Evolutionary conservation across 2,113 vertebrate genomes (phyloP).

Genomic region (Cottus gobio): DNA sequence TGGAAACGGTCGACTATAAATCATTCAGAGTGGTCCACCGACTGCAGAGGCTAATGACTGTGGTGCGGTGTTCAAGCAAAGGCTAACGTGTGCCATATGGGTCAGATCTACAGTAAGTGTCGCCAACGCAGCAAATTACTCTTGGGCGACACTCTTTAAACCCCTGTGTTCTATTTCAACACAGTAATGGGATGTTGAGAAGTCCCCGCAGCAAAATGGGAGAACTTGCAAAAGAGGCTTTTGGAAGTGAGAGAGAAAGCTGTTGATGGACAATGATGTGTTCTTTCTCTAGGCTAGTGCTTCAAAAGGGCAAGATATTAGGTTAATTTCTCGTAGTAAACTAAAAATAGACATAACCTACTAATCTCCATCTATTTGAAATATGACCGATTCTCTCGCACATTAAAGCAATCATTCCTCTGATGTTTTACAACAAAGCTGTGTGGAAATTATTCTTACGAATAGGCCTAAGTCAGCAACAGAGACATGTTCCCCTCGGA

Average conservation of each 20-base stretch:
- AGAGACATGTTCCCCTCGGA: constrained; percentile 8
- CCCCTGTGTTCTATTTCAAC: not conserved
- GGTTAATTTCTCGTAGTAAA: not conserved
- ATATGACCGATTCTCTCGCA: not conserved
- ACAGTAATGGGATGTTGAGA: not conserved
- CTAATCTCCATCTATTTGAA: not conserved
- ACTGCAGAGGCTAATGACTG: not conserved
- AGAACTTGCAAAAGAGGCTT: not conserved
- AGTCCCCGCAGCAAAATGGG: not conserved
- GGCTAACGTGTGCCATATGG: not conserved
- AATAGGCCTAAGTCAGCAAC: not conserved
- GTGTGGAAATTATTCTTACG: constrained; percentile 10
- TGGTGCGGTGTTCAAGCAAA: not conserved
- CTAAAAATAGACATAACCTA: not conserved
- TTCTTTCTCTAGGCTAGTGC: not conserved
- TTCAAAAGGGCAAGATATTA: not conserved
- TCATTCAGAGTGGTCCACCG: not conserved
- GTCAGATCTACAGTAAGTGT: not conserved
- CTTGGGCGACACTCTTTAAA: not conserved
- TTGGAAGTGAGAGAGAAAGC: not conserved
- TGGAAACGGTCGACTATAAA: not conserved
- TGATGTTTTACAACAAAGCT: constrained; percentile 6
- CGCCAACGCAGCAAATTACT: not conserved
- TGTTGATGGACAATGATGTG: not conserved
- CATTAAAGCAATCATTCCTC: not conserved